These are phyloP conservation scores for Miniopterus natalensis DNA, from an alignment of 2,113 vertebrate species.

Conservation along the genomic window DNA sequence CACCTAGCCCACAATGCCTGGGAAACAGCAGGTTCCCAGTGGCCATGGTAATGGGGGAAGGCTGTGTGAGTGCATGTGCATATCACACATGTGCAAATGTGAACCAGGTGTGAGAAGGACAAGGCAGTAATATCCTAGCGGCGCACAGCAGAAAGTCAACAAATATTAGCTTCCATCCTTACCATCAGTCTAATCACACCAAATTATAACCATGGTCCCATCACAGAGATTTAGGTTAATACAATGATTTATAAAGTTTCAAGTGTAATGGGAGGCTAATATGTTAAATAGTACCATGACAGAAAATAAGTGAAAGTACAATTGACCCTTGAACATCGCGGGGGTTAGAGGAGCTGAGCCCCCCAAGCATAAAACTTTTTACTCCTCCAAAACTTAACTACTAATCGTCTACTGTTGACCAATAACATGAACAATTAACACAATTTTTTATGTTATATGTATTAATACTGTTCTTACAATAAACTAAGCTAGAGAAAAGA, in stretches of 20 bases:
- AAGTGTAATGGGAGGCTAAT: not conserved
- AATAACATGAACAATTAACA: not conserved
- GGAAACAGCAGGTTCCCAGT: not conserved
- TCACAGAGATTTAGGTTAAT: not conserved
- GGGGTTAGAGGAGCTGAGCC: not conserved
- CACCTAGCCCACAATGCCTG: not conserved
- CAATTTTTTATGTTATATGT: not conserved
- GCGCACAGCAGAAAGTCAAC: not conserved
- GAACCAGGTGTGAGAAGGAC: not conserved
- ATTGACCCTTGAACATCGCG: not conserved
- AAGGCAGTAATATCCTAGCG: not conserved
- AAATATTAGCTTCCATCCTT: not conserved
- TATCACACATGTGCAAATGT: not conserved
- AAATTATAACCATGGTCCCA: not conserved
- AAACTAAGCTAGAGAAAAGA: not conserved
- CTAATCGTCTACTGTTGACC: not conserved
- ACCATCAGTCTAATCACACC: not conserved
- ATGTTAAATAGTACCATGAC: not conserved
- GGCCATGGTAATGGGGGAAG: rapidly evolving
- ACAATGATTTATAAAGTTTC: not conserved
- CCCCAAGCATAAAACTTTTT: not conserved
- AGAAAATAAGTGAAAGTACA: not conserved
- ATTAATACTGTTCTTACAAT: not conserved
- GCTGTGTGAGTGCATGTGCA: rapidly evolving
- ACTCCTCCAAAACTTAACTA: not conserved